phyloP scores from a whole-genome alignment of 2,113 vertebrate genomes.

The Poeciliopsis prolifica region DNA sequence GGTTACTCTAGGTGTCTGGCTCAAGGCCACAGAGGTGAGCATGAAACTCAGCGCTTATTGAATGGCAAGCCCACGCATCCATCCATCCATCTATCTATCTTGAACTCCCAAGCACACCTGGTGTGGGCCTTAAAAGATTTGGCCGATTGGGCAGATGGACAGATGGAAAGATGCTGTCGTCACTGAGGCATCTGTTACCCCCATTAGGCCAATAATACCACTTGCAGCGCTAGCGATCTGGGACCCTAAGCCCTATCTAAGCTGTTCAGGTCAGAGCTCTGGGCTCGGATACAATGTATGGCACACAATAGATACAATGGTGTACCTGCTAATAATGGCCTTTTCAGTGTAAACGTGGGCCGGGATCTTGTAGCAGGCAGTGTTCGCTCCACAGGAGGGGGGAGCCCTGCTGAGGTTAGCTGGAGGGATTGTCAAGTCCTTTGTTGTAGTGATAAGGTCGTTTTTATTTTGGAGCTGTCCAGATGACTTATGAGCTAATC shows the following conservation, averaged over 20 bases:
- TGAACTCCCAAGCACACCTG: conserved; percentile 72
- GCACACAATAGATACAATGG: conserved; percentile 41
- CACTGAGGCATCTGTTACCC: conserved; percentile 76
- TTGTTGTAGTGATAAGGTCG: conserved; percentile 19
- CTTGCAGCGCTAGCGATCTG: conserved; percentile 74
- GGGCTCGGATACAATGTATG: conserved; percentile 47
- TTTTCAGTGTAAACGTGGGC: conserved; percentile 35
- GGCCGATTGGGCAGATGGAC: conserved; percentile 70
- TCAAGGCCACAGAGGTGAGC: conserved; percentile 41
- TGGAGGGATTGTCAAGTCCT: conserved; percentile 3
- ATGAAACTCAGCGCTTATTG: conserved; percentile 25
- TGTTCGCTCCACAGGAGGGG: background rate
- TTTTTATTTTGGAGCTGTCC: background rate
- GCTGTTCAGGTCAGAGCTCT: conserved; percentile 64
- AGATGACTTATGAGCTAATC: conserved; percentile 45
- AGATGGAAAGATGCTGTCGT: conserved; percentile 78
- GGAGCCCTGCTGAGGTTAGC: conserved; percentile 15
- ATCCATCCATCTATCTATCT: conserved; percentile 3
- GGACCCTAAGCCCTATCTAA: conserved; percentile 72
- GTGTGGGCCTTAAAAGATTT: conserved; percentile 58
- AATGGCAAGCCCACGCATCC: conserved; percentile 38
- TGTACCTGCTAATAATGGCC: conserved; percentile 45
- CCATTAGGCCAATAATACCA: conserved; percentile 80
- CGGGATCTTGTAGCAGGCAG: conserved; percentile 18
- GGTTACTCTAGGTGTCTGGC: conserved; percentile 34